Percentiles rank a stretch among this genome's conserved stretches.
phyloP scores from a whole-genome alignment of 2,797 vertebrate genomes.

The Ambastaia sidthimunki region DNA sequence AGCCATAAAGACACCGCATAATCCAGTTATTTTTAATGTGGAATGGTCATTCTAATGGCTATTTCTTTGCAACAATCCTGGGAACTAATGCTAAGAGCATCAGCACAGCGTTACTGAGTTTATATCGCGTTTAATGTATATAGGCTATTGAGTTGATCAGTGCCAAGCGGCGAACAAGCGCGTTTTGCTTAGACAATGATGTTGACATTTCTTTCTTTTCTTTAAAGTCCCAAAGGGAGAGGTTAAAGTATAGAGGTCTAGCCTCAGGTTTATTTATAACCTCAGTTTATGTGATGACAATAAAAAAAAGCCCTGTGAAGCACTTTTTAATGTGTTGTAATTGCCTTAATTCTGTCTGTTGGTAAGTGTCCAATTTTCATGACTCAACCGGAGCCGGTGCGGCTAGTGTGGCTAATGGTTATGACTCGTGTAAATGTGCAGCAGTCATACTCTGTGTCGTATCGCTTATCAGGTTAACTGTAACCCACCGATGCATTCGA shows the following conservation, averaged over 20 bases:
- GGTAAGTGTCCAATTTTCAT: conserved; percentile 38
- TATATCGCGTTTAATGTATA: conserved; percentile 18
- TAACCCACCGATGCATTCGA: conserved; percentile 53
- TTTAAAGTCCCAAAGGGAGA: conserved; percentile 42
- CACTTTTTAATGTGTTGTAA: conserved; percentile 53
- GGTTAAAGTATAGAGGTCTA: conserved; percentile 42
- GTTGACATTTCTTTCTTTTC: conserved; percentile 9
- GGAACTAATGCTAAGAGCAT: background rate
- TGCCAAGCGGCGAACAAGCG: conserved; percentile 10
- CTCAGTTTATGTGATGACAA: conserved; percentile 57
- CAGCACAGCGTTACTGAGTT: background rate
- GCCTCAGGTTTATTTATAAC: conserved; percentile 46
- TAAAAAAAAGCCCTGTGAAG: conserved; percentile 42
- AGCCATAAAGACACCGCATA: conserved; percentile 25
- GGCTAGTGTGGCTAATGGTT: background rate
- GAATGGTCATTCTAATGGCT: background rate
- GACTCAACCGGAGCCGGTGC: conserved; percentile 33
- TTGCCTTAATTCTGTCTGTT: conserved; percentile 56
- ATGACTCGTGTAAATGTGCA: conserved; percentile 34
- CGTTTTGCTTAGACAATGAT: conserved; percentile 21
- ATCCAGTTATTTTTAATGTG: background rate
- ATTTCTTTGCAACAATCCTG: background rate
- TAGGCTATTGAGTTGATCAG: conserved; percentile 24
- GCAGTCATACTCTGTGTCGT: conserved; percentile 36
- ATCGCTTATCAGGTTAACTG: conserved; percentile 42